These are phyloP conservation scores for Chrysina gloriosa DNA, from an alignment of 2,888 invertebrate species.

Conservation along the genomic window DNA sequence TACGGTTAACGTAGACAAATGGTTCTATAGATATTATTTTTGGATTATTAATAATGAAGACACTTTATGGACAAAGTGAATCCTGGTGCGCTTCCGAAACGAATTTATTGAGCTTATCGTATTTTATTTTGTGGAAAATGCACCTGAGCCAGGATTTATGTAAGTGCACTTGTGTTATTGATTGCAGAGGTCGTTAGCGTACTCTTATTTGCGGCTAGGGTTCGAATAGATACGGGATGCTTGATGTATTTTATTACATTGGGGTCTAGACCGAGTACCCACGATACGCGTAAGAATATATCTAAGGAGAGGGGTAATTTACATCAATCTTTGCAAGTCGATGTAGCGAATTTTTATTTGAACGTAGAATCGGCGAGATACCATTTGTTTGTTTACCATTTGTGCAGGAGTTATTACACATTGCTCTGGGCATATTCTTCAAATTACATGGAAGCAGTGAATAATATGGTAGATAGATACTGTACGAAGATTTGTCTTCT, in stretches of 20 bases:
- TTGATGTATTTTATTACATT: conserved; percentile 50
- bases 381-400: conserved; percentile 10
- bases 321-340: not conserved
- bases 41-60: conserved; percentile 39
- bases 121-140: conserved; percentile 51
- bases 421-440: too few species aligned
- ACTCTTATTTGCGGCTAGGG: conserved; percentile 57
- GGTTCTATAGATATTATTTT: conserved; percentile 42
- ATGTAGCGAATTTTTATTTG: conserved; percentile 2
- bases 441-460: too few species aligned
- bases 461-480: too few species aligned
- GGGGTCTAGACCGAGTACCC: conserved; percentile 37
- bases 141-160: conserved; percentile 59
- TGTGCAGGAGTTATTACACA: not conserved
- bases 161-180: conserved; percentile 59
- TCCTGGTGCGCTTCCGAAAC: conserved; percentile 35
- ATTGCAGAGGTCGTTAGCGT: conserved; percentile 58
- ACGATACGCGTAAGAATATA: not conserved
- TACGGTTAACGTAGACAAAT: conserved; percentile 38
- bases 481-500: too few species aligned
- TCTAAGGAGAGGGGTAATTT: not conserved
- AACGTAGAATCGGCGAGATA: not conserved
- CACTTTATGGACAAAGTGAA: conserved; percentile 38
- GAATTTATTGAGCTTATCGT: conserved; percentile 51
- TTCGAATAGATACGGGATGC: conserved; percentile 50